These are phyloP conservation scores for Micrasema longulum DNA, from an alignment of 1,140 invertebrate genomes.

Conservation along the genomic window DNA sequence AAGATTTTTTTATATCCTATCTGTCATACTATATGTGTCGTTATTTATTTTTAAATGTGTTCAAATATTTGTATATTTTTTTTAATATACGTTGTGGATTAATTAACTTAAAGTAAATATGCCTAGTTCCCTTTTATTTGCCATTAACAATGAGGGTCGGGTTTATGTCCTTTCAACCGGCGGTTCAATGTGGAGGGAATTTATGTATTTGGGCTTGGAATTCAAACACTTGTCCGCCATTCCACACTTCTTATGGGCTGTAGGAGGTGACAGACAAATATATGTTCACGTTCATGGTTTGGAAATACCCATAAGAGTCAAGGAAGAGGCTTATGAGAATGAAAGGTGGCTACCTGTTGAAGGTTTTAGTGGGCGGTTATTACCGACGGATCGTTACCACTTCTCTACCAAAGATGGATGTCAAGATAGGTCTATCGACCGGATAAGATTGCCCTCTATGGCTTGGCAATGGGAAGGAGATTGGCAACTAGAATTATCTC, in stretches of 20 bases:
- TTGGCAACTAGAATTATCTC: conserved; percentile 89
- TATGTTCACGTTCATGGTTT: conserved; percentile 90
- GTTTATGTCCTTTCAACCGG: conserved; percentile 85
- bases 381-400: conserved; percentile 88
- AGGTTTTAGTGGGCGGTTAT: conserved; percentile 83
- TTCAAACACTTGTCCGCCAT: conserved; percentile 89
- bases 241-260: conserved; percentile 88
- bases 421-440: conserved; percentile 80
- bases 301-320: conserved; percentile 90
- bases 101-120: conserved; percentile 58
- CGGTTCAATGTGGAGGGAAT: conserved; percentile 84
- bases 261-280: conserved; percentile 91
- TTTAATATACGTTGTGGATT: neutral
- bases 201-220: conserved; percentile 85
- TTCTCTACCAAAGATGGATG: conserved; percentile 88
- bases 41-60: too few relatives aligned
- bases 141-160: conserved; percentile 87
- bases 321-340: conserved; percentile 93
- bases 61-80: too few relatives aligned
- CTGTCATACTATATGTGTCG: too few relatives aligned
- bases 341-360: conserved; percentile 93
- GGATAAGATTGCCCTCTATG: conserved; percentile 87
- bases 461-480: conserved; percentile 95
- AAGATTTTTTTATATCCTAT: too few relatives aligned
- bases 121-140: conserved; percentile 84